Evolutionary conservation across 2,113 vertebrate genomes (phyloP).

Genomic region (Eurypyga helias): DNA sequence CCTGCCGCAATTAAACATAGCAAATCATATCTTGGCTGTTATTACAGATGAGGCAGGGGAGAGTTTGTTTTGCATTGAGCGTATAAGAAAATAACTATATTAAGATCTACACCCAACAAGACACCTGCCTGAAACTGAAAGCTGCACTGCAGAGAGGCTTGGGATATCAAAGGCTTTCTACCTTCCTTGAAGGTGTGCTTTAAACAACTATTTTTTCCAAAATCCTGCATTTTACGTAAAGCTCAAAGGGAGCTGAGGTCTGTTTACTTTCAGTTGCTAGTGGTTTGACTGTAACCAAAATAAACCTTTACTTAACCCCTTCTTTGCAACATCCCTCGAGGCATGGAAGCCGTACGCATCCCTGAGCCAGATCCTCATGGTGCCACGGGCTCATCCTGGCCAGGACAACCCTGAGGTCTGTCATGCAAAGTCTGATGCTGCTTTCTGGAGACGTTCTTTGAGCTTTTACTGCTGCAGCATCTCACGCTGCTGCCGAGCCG

Average conservation of each 20-base stretch:
- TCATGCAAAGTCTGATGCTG: neutral
- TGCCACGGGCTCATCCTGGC: neutral
- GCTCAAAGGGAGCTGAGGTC: neutral
- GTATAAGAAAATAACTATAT: neutral
- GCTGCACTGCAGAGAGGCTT: neutral
- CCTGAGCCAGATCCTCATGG: neutral
- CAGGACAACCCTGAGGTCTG: neutral
- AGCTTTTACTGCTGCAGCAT: neutral
- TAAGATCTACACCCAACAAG: neutral
- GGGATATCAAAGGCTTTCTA: conserved; percentile 32
- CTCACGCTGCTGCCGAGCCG: neutral
- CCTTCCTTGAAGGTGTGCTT: conserved; percentile 45
- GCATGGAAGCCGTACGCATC: rapidly evolving
- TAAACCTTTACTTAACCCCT: neutral
- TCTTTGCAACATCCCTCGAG: neutral
- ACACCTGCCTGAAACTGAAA: neutral
- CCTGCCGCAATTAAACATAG: neutral
- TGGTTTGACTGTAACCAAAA: conserved; percentile 34
- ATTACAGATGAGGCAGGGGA: neutral
- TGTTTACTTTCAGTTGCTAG: conserved; percentile 19
- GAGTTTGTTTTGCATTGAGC: neutral
- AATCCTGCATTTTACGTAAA: conserved; percentile 47
- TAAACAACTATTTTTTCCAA: conserved; percentile 14
- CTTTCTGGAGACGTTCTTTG: neutral
- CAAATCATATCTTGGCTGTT: neutral